Percentiles rank a stretch among this genome's conserved stretches.
Evolutionary conservation across 2,113 vertebrate genomes (phyloP).

Genomic region (Stegastes partitus): DNA sequence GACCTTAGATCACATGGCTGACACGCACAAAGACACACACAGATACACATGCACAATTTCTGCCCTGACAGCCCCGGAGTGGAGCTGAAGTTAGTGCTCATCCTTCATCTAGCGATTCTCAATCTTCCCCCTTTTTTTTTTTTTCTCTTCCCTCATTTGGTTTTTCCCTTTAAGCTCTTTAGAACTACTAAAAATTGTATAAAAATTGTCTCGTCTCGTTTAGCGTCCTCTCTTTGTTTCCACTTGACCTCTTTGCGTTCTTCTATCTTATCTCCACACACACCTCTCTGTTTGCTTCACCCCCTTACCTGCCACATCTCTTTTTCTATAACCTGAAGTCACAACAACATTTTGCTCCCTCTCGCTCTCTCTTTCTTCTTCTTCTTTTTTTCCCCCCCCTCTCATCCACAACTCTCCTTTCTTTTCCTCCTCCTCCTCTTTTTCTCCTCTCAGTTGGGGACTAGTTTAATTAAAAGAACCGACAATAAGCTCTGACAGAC

Average conservation of each 20-base stretch:
- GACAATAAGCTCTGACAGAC: slow-evolving; percentile 16
- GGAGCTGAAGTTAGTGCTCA: slow-evolving; percentile 51
- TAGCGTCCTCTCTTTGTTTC: background rate
- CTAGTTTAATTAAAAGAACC: slow-evolving; percentile 39
- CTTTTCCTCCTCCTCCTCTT: background rate
- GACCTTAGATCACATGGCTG: slow-evolving; percentile 77
- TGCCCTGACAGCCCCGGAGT: slow-evolving; percentile 35
- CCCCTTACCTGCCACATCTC: background rate
- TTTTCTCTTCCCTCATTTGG: slow-evolving; percentile 10
- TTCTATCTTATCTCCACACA: background rate
- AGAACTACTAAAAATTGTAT: too few relatives aligned
- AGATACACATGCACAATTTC: slow-evolving; percentile 4
- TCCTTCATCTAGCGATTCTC: slow-evolving; percentile 39
- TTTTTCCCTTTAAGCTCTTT: slow-evolving; percentile 25
- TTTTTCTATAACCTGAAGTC: background rate
- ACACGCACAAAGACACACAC: slow-evolving; percentile 35
- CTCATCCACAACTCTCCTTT: background rate
- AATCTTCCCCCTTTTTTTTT: background rate
- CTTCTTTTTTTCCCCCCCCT: slow-evolving; percentile 11
- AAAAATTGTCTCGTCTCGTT: background rate
- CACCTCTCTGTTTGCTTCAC: slow-evolving; percentile 6
- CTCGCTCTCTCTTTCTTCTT: too few relatives aligned
- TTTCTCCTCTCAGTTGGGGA: slow-evolving; percentile 37
- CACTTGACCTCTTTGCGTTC: background rate
- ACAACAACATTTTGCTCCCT: background rate